Percentiles rank a stretch among this genome's conserved stretches.
Conservation (phyloP, 2,113 vertebrate species). For the Strix uralensis region DNA sequence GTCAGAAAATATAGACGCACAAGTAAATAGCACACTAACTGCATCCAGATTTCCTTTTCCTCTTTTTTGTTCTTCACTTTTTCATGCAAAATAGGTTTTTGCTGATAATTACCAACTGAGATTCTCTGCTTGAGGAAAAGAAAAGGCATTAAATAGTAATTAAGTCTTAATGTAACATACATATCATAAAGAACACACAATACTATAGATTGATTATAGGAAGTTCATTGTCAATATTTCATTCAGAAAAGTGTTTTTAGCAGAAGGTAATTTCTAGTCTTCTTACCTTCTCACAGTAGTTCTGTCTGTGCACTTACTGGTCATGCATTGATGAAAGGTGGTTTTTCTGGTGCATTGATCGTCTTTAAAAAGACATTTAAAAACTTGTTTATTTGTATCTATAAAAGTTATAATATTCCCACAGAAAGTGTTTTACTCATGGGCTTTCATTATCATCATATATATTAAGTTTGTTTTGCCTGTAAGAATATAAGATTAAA, state of each 20-base stretch:
- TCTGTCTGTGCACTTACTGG: not conserved
- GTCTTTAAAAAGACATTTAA: not conserved
- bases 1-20: not conserved
- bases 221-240: not conserved
- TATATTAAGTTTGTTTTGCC: not conserved
- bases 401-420: not conserved
- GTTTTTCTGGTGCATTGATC: not conserved
- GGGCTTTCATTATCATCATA: not conserved
- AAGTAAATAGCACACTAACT: not conserved
- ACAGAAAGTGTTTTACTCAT: not conserved
- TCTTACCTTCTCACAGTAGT: not conserved
- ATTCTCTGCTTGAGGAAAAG: not conserved
- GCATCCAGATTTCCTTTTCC: not conserved
- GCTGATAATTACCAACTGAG: not conserved
- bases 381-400: not conserved
- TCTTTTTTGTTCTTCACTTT: not conserved
- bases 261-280: not conserved
- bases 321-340: not conserved
- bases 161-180: not conserved
- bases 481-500: not conserved
- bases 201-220: no score
- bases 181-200: fast-evolving
- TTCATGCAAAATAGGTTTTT: not conserved
- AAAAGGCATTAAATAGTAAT: not conserved
- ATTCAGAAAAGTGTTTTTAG: not conserved